A percentile compares a stretch with the other conserved stretches of the same genome.
Conservation (phyloP, 2,888 invertebrate species). For the Cinara cedri region DNA sequence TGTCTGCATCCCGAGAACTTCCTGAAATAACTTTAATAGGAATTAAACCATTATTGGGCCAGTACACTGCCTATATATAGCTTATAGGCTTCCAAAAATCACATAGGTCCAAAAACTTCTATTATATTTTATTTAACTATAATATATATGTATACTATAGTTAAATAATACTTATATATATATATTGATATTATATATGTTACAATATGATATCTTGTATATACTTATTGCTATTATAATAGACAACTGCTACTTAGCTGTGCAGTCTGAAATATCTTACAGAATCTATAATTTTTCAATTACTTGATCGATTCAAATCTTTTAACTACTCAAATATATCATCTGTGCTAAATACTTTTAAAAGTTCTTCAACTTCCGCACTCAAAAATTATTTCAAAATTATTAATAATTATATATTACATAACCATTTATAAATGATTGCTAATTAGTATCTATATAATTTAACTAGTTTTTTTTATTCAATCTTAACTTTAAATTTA, state of each 20-base stretch:
- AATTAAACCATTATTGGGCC: conserved; percentile 15
- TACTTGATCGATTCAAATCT: neutral
- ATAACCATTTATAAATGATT: neutral
- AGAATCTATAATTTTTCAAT: conserved; percentile 2
- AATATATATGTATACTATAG: too few species aligned
- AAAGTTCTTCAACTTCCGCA: neutral
- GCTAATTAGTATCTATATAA: conserved; percentile 2
- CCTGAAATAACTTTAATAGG: neutral
- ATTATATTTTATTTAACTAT: too few species aligned
- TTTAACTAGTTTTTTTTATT: too few species aligned
- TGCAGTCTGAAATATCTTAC: neutral
- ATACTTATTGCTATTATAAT: neutral
- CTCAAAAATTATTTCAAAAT: neutral
- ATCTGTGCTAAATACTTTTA: conserved; percentile 4
- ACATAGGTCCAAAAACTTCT: conserved; percentile 1
- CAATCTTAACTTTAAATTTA: neutral
- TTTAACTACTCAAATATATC: neutral
- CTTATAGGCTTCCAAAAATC: too few species aligned
- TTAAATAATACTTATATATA: neutral
- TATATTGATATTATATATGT: neutral
- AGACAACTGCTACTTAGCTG: conserved; percentile 3
- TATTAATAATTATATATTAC: conserved; percentile 13
- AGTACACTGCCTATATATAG: too few species aligned
- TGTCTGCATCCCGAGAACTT: neutral
- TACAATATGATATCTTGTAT: neutral